These are phyloP conservation scores for Drosophila elegans DNA, from an alignment of 1,140 invertebrate species.

Conservation along the genomic window DNA sequence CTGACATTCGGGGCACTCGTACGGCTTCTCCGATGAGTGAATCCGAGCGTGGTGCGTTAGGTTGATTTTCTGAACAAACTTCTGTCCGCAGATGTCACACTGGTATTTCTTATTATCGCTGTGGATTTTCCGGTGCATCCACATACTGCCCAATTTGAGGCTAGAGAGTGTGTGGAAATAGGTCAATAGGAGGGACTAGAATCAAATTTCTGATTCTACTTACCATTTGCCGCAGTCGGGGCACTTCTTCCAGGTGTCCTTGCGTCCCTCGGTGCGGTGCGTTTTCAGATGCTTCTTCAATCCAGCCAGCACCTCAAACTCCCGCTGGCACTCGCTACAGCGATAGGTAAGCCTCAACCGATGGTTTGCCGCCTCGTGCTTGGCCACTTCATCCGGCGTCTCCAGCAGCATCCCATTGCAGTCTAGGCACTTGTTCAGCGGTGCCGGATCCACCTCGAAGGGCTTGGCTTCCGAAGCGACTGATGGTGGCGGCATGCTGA, in stretches of 20 bases:
- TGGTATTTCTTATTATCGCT: conserved; percentile 85
- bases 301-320: conserved; percentile 69
- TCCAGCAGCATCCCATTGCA: conserved; percentile 72
- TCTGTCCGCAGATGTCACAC: conserved; percentile 86
- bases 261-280: conserved; percentile 74
- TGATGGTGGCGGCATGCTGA: conserved; percentile 64
- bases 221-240: conserved; percentile 86
- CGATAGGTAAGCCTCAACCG: conserved; percentile 67
- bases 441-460: conserved; percentile 54
- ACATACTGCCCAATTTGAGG: conserved; percentile 85
- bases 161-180: conserved; percentile 52
- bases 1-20: conserved; percentile 88
- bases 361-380: conserved; percentile 67
- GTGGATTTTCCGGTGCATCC: conserved; percentile 86
- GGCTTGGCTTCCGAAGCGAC: conserved; percentile 31
- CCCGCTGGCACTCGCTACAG: conserved; percentile 73
- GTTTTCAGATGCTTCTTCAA: conserved; percentile 81
- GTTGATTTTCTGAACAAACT: conserved; percentile 86
- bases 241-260: conserved; percentile 84
- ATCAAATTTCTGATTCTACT: conserved; percentile 27
- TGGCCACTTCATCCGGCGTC: conserved; percentile 55
- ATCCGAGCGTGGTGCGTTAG: conserved; percentile 86
- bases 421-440: conserved; percentile 75
- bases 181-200: not conserved
- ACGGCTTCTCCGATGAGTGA: conserved; percentile 87